These are phyloP conservation scores for Tridacna crocea DNA, from an alignment of 2,888 invertebrate species.

Conservation along the genomic window DNA sequence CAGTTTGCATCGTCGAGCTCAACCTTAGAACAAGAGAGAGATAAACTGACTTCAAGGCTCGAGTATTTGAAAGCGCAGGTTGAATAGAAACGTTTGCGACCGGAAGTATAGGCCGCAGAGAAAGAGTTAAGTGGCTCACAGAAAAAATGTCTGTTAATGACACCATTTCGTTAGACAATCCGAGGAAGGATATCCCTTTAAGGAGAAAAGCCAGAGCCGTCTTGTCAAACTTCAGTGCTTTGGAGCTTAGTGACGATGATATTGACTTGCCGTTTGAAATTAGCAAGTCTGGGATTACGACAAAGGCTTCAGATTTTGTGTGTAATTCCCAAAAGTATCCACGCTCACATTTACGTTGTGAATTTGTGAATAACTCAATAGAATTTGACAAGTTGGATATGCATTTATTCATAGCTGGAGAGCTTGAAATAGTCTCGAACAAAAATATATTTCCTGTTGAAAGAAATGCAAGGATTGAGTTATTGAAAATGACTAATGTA, in stretches of 20 bases:
- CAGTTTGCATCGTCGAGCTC: background rate
- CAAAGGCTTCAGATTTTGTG: slow-evolving; percentile 20
- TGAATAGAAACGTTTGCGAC: too few relatives aligned
- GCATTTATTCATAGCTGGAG: slow-evolving; percentile 12
- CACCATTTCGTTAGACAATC: background rate
- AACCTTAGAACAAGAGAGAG: background rate
- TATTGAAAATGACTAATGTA: background rate
- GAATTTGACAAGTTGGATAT: slow-evolving; percentile 16
- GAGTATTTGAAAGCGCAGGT: too few relatives aligned
- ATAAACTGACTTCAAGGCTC: background rate
- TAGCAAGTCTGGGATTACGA: slow-evolving; percentile 83
- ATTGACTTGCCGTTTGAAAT: too few relatives aligned
- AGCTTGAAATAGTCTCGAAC: slow-evolving; percentile 17
- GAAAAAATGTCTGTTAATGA: too few relatives aligned
- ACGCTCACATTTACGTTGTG: slow-evolving; percentile 1
- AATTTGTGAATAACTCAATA: slow-evolving; percentile 11
- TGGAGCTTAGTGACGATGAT: background rate
- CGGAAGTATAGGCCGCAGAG: too few relatives aligned
- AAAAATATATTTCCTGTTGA: background rate
- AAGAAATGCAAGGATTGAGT: background rate
- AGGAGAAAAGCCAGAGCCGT: background rate
- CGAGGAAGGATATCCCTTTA: background rate
- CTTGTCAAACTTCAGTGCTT: background rate
- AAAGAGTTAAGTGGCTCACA: too few relatives aligned
- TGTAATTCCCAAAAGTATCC: slow-evolving; percentile 5